Conservation (phyloP, 2,888 invertebrate genomes). For the Scaptomyza parva region DNA sequence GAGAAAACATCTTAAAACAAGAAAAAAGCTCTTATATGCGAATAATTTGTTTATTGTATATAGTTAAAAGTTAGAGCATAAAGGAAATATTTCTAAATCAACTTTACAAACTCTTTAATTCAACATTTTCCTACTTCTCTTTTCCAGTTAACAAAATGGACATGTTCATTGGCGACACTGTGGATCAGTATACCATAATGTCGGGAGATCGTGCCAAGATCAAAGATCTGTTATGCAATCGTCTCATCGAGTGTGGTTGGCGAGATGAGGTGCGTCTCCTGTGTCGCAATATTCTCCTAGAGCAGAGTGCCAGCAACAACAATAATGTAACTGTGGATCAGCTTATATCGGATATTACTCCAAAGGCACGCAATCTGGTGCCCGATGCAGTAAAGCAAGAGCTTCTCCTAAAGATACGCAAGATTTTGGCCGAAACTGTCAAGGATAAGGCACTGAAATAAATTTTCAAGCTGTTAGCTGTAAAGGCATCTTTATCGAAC, state of each 20-base stretch:
- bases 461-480: neutral
- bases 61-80: neutral
- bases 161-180: slow-evolving; percentile 57
- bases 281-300: slow-evolving; percentile 93
- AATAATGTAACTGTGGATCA: slow-evolving; percentile 90
- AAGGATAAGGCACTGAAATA: neutral
- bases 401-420: slow-evolving; percentile 94
- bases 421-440: slow-evolving; percentile 87
- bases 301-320: slow-evolving; percentile 88
- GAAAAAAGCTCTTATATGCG: neutral
- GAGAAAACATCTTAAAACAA: neutral
- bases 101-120: neutral
- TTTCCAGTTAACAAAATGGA: neutral
- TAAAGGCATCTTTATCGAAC: too few relatives aligned
- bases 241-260: slow-evolving; percentile 97
- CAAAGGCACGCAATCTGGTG: slow-evolving; percentile 93
- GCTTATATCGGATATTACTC: slow-evolving; percentile 92
- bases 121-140: neutral
- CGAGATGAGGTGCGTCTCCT: slow-evolving; percentile 95
- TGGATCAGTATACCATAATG: slow-evolving; percentile 84
- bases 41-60: neutral
- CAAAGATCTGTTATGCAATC: slow-evolving; percentile 90
- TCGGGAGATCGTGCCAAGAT: slow-evolving; percentile 85
- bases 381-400: slow-evolving; percentile 97
- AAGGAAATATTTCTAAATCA: neutral